Base-by-base conservation (phyloP, 2,888 invertebrate genomes). In the Trilocha varians region DNA sequence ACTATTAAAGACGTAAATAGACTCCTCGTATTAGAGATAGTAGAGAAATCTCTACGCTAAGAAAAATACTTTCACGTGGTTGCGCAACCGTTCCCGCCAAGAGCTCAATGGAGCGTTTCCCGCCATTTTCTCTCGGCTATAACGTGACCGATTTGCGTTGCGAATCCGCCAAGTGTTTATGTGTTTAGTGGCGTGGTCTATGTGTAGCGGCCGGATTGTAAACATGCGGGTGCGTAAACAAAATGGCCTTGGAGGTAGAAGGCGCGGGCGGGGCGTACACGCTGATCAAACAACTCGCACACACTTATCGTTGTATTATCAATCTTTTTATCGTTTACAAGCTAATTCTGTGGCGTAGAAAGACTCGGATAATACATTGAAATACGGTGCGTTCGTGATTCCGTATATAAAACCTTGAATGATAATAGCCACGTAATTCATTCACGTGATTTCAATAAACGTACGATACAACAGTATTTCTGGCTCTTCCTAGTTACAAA, bases 1-100 rank as follows among this genome's bases (percentile, higher is more conserved):
- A 18, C 25, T 9, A 25, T 11, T 25, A 2, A 25, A 25, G 11
- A 9, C 25, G 11, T 25, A 33, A 32, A 32, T 32, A 32, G n/a
- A 17, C 25, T 25, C 25, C 25, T 25, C 25, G 25, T 25, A 25
- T 9, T 9, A 25, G 25, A 25, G 11, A 42, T 14, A 40, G 16
- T 35, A 43, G 34, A 34, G 14, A 39, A 37, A 33, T 40, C 34
- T 45, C 39, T 49, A 48, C 41, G 39, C 46, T 43, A 47, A 52
- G 57, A 59, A 70, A 69, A 70, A 72, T 69, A 70, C 66, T 78
- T 78, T 78, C 73, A 65, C 71, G 63, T 59, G 59, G 54, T 83
- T 78, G 66, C 67, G 71, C 61, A 80, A 79, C 52, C 45, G 51
- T 79, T 79, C 78, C 80, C 80, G 82, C 82, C 78, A 76, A 74